Conservation (phyloP, 2,888 invertebrate species). For the Trissoscelio sp. region DNA sequence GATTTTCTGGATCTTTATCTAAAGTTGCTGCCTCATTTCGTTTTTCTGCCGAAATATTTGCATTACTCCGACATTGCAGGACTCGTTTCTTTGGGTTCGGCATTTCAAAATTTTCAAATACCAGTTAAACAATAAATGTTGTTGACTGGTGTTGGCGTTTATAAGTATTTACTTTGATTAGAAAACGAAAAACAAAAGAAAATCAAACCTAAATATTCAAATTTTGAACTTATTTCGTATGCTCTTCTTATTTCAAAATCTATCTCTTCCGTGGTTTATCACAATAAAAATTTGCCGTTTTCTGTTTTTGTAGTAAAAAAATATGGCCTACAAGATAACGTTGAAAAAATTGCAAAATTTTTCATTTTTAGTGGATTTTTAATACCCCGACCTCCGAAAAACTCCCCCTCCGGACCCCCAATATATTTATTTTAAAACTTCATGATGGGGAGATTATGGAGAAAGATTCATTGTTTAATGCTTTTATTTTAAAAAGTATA, state of each 20-base stretch:
- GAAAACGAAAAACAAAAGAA: background rate
- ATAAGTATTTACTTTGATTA: background rate
- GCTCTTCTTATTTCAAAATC: slow-evolving; percentile 2
- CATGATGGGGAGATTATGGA: too few species aligned
- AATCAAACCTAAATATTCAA: background rate
- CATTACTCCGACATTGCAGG: slow-evolving; percentile 1
- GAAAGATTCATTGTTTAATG: too few species aligned
- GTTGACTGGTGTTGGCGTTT: background rate
- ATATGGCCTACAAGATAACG: slow-evolving; percentile 1
- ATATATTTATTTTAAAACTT: too few species aligned
- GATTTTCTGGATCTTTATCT: background rate
- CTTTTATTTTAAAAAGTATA: too few species aligned
- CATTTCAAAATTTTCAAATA: slow-evolving; percentile 5
- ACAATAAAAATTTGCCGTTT: background rate
- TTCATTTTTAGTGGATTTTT: too few species aligned
- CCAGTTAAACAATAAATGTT: background rate
- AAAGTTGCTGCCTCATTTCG: background rate
- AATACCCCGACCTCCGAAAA: too few species aligned
- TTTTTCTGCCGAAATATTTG: background rate
- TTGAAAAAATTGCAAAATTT: background rate
- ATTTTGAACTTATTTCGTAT: background rate
- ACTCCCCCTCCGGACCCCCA: too few species aligned
- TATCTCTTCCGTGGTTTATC: slow-evolving; percentile 16
- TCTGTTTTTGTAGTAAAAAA: slow-evolving; percentile 1
- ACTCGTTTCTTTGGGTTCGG: slow-evolving; percentile 5